Evolutionary conservation across 2,888 invertebrate species (phyloP).

Genomic region (Actias luna): DNA sequence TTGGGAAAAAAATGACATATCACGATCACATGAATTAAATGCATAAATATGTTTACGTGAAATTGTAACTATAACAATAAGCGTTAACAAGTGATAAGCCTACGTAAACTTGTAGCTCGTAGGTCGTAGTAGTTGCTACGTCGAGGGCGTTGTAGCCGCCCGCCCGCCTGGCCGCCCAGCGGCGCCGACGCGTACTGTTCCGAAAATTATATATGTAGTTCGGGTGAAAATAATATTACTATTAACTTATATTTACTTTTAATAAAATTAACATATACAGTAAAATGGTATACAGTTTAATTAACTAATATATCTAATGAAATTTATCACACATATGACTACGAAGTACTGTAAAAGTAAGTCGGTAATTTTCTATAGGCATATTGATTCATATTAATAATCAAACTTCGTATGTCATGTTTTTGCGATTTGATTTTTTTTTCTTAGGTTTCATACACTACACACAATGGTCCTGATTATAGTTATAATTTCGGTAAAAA

Average conservation of each 20-base stretch:
- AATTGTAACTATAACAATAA: not conserved
- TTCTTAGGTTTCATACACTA: too few species aligned
- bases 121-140: conserved; percentile 67
- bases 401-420: too few species aligned
- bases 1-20: too few species aligned
- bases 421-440: too few species aligned
- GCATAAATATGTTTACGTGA: not conserved
- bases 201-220: not conserved
- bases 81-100: not conserved
- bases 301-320: too few species aligned
- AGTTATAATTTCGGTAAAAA: too few species aligned
- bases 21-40: not conserved
- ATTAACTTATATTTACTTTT: not conserved
- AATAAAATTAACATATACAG: not conserved
- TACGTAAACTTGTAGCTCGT: conserved; percentile 36
- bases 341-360: not conserved
- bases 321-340: not conserved
- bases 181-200: conserved; percentile 18
- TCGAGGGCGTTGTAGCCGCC: conserved; percentile 43
- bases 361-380: not conserved
- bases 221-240: not conserved
- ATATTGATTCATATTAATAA: too few species aligned
- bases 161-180: conserved; percentile 34
- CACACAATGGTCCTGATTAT: too few species aligned
- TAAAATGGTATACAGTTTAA: not conserved